Percentiles rank a stretch among this genome's conserved stretches.
Conservation (phyloP, 2,113 vertebrate genomes). For the Arizona elegans region DNA sequence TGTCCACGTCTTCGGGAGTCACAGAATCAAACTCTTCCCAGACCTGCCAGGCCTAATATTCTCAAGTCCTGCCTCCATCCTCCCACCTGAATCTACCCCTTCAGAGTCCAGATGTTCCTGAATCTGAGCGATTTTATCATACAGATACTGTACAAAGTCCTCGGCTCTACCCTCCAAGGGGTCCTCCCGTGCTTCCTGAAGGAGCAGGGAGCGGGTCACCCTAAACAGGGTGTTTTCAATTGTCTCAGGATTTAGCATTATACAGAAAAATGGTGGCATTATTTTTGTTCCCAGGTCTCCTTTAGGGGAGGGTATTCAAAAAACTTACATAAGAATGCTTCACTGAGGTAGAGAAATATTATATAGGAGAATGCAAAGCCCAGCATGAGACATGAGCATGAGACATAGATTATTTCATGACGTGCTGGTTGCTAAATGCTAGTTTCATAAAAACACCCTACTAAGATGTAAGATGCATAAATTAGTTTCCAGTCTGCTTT, state of each 20-base stretch:
- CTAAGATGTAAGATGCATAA: neutral
- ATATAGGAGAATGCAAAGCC: neutral
- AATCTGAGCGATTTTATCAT: too few species aligned
- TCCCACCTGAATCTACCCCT: too few species aligned
- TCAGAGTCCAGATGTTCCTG: too few species aligned
- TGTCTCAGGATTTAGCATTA: neutral
- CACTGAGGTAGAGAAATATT: neutral
- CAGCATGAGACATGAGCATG: neutral
- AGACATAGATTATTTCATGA: neutral
- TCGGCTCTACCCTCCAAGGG: too few species aligned
- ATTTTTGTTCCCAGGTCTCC: neutral
- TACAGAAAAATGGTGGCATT: neutral
- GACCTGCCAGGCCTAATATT: too few species aligned
- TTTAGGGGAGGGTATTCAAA: neutral
- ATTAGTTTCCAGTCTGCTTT: constrained; percentile 1
- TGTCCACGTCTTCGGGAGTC: too few species aligned
- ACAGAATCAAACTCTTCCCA: too few species aligned
- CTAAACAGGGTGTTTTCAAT: neutral
- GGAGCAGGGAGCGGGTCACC: too few species aligned
- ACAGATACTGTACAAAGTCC: too few species aligned
- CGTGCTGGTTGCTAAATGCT: neutral
- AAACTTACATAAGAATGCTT: neutral
- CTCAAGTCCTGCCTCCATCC: too few species aligned
- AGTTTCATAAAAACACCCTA: neutral
- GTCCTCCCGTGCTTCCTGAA: too few species aligned